A percentile compares a stretch with the other conserved stretches of the same genome.
phyloP scores from a whole-genome alignment of 2,888 invertebrate genomes.

The Amiota communis region DNA sequence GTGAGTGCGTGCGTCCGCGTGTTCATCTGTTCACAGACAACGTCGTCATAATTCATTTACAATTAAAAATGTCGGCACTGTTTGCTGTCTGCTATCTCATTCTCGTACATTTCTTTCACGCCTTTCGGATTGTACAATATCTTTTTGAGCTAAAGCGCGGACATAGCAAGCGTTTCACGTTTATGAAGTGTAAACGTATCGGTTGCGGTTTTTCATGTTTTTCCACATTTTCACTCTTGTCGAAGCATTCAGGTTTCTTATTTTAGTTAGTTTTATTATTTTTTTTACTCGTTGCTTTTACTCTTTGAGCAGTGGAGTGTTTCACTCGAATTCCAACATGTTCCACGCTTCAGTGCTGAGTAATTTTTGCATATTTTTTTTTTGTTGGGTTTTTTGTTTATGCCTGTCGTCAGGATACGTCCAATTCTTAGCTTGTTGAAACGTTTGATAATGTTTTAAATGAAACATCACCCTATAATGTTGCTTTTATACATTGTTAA shows the following conservation, averaged over 20 bases:
- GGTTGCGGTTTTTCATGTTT: conserved; percentile 67
- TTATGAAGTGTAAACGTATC: conserved; percentile 71
- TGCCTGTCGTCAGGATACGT: neutral
- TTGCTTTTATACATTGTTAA: neutral
- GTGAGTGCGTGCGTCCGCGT: neutral
- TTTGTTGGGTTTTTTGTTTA: conserved; percentile 12
- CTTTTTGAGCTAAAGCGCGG: conserved; percentile 20
- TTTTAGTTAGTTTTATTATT: conserved; percentile 32
- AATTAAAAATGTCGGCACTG: conserved; percentile 72
- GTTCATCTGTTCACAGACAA: conserved; percentile 34
- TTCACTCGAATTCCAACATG: conserved; percentile 66
- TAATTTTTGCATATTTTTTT: conserved; percentile 29
- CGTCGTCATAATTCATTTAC: conserved; percentile 68
- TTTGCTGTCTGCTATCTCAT: conserved; percentile 17
- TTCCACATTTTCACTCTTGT: conserved; percentile 61
- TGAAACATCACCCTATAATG: neutral
- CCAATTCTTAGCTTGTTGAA: neutral
- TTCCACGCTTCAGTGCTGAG: conserved; percentile 50
- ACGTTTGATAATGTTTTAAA: neutral
- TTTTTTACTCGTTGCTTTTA: conserved; percentile 25
- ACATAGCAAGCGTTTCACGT: conserved; percentile 46
- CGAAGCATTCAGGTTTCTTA: conserved; percentile 49
- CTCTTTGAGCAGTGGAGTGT: conserved; percentile 50
- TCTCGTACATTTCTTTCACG: conserved; percentile 25
- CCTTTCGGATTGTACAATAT: conserved; percentile 30